A percentile compares a stretch with the other conserved stretches of the same genome.
Evolutionary conservation across 2,888 invertebrate species (phyloP).

Genomic region (Plebejus melissa): DNA sequence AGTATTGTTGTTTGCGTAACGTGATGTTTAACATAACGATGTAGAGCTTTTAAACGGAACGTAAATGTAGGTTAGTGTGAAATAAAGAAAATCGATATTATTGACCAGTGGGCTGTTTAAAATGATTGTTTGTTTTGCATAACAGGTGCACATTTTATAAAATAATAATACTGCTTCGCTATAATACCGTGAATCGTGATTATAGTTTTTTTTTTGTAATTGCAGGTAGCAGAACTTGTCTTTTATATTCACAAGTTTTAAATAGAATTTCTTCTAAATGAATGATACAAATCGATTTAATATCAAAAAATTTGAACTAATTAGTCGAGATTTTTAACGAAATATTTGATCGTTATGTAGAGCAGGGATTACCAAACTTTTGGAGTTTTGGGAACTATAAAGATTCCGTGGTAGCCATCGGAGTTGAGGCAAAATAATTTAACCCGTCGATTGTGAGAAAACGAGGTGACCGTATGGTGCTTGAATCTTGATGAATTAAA

Average conservation of each 20-base stretch:
- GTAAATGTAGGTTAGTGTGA: conserved; percentile 35
- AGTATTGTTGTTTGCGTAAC: conserved; percentile 1
- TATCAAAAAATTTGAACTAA: not conserved
- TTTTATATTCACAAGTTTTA: too few species aligned
- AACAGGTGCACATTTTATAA: not conserved
- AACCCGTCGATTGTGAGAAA: too few species aligned
- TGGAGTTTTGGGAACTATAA: not conserved
- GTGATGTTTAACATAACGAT: conserved; percentile 9
- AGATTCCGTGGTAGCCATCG: not conserved
- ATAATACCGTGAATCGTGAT: too few species aligned
- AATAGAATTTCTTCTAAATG: not conserved
- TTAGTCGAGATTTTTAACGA: not conserved
- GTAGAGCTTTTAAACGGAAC: conserved; percentile 13
- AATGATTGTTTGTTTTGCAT: not conserved
- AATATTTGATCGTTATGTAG: not conserved
- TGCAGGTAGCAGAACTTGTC: too few species aligned
- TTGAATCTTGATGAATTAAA: not conserved
- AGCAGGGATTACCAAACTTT: not conserved
- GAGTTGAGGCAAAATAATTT: not conserved
- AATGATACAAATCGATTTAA: not conserved
- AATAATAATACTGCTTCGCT: not conserved
- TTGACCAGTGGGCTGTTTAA: conserved; percentile 39
- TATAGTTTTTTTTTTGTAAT: not conserved
- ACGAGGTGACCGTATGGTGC: too few species aligned
- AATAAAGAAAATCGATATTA: conserved; percentile 47